Evolutionary conservation across 2,888 invertebrate species (phyloP).

Genomic region (Alloscopus bannaensis): DNA sequence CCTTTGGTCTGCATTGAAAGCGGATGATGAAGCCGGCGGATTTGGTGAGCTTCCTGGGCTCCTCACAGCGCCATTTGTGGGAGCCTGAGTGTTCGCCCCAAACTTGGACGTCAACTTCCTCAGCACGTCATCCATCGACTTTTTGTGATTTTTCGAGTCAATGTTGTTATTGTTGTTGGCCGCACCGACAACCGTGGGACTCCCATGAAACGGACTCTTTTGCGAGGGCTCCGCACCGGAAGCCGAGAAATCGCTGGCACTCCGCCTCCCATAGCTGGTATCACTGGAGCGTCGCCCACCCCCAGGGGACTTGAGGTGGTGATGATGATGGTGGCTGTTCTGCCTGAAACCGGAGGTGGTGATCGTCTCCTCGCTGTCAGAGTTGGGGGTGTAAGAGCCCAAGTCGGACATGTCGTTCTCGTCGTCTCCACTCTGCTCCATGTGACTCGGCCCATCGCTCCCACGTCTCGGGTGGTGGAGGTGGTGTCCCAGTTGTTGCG

Average conservation of each 20-base stretch:
- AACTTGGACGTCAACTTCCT: constrained; percentile 91
- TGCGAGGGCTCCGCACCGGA: background rate
- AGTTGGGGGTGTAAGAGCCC: constrained; percentile 68
- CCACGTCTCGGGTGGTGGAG: constrained; percentile 34
- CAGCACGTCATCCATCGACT: constrained; percentile 93
- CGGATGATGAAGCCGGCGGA: constrained; percentile 41
- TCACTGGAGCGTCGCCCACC: constrained; percentile 29
- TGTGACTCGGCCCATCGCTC: background rate
- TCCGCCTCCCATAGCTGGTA: constrained; percentile 24
- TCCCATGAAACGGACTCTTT: constrained; percentile 34
- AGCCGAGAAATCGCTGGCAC: background rate
- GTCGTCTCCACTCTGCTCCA: constrained; percentile 67
- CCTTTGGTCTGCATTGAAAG: constrained; percentile 65
- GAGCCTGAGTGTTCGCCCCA: constrained; percentile 75
- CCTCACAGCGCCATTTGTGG: constrained; percentile 14
- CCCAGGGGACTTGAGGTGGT: background rate
- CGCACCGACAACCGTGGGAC: constrained; percentile 18
- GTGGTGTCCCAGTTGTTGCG: constrained; percentile 32
- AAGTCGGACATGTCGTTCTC: constrained; percentile 70
- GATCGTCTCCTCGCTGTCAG: constrained; percentile 64
- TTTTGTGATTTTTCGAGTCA: constrained; percentile 69
- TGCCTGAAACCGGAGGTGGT: background rate
- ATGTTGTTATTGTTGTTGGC: constrained; percentile 62
- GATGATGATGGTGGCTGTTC: background rate
- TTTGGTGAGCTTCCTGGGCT: constrained; percentile 55